Percentiles rank a stretch among this genome's conserved stretches.
Evolutionary conservation across 2,113 vertebrate genomes (phyloP).

Genomic region (Petroica traversi): DNA sequence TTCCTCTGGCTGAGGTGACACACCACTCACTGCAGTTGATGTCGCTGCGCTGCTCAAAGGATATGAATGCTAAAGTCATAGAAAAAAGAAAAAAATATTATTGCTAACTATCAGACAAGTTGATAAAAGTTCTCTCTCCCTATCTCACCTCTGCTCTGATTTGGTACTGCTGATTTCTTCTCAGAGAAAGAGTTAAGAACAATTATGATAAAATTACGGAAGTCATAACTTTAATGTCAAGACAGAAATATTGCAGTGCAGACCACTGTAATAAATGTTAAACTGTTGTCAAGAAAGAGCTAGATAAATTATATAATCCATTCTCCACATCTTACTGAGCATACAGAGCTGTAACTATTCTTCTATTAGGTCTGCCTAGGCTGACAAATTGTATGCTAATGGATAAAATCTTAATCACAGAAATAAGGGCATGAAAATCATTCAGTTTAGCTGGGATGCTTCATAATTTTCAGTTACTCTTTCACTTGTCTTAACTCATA

Average conservation of each 20-base stretch:
- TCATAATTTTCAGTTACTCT: not conserved
- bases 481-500: not conserved
- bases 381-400: slow-evolving; percentile 46
- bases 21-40: not conserved
- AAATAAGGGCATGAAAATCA: slow-evolving; percentile 17
- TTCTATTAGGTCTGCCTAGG: not conserved
- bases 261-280: slow-evolving; percentile 42
- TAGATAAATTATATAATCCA: slow-evolving; percentile 34
- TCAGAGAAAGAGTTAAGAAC: slow-evolving; percentile 15
- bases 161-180: not conserved
- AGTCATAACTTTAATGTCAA: slow-evolving; percentile 37
- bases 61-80: not conserved
- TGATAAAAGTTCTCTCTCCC: not conserved
- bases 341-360: slow-evolving; percentile 1
- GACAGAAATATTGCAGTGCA: not conserved
- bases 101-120: not conserved
- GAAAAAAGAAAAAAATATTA: not conserved
- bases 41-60: not conserved
- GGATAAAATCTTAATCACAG: slow-evolving; percentile 40
- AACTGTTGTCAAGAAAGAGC: slow-evolving; percentile 30
- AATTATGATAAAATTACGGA: slow-evolving; percentile 1
- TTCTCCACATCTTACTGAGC: slow-evolving; percentile 29
- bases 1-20: slow-evolving; percentile 37
- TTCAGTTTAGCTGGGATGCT: not conserved
- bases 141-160: not conserved